These are phyloP conservation scores for Colletes gigas DNA, from an alignment of 1,140 invertebrate species.

Conservation along the genomic window DNA sequence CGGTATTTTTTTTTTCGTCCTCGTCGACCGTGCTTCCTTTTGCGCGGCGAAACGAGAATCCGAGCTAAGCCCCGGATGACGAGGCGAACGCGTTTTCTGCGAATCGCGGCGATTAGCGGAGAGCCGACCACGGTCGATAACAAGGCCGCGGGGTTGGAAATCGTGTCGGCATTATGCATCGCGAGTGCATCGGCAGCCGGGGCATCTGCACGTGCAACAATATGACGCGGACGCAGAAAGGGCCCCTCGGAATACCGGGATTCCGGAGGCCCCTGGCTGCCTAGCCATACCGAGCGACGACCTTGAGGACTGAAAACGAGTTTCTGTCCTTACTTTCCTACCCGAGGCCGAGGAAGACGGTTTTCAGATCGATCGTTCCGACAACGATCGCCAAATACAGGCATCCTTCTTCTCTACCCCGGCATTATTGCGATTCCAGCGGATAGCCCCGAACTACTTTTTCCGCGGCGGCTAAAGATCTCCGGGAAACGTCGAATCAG, in stretches of 20 bases:
- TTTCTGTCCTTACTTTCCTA: constrained; percentile 60
- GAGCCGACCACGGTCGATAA: constrained; percentile 32
- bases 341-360: constrained; percentile 29
- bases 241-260: constrained; percentile 60
- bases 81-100: not conserved
- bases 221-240: constrained; percentile 51
- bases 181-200: constrained; percentile 41
- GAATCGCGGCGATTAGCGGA: constrained; percentile 27
- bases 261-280: constrained; percentile 51
- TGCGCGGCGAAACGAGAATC: too few relatives aligned
- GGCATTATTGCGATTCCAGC: constrained; percentile 38
- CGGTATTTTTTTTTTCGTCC: too few relatives aligned
- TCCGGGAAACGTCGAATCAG: constrained; percentile 23
- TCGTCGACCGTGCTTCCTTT: too few relatives aligned
- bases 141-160: not conserved
- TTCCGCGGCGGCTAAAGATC: not conserved
- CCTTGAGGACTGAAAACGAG: constrained; percentile 66
- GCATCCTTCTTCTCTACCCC: constrained; percentile 44
- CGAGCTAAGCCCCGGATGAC: not conserved
- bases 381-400: constrained; percentile 65
- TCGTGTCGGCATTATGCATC: constrained; percentile 24
- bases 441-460: constrained; percentile 11
- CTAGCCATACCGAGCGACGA: constrained; percentile 53
- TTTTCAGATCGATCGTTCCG: constrained; percentile 67
- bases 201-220: constrained; percentile 56